Evolutionary conservation across 2,113 vertebrate species (phyloP).

Genomic region (Zapornia atra): DNA sequence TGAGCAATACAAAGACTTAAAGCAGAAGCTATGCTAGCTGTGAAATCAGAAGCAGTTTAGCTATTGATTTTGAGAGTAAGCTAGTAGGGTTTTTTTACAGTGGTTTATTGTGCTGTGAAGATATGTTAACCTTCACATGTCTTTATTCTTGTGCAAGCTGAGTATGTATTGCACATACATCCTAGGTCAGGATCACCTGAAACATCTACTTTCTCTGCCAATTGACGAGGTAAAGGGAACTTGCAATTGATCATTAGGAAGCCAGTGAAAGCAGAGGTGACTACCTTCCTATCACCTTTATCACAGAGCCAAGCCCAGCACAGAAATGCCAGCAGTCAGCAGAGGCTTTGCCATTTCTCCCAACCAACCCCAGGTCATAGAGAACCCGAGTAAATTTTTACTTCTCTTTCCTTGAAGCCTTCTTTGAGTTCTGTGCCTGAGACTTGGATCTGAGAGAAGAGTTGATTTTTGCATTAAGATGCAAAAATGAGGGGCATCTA

Average conservation of each 20-base stretch:
- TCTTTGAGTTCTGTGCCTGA: background rate
- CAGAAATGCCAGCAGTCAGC: background rate
- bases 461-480: background rate
- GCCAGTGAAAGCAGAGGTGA: background rate
- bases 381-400: background rate
- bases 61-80: background rate
- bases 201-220: background rate
- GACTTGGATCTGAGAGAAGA: background rate
- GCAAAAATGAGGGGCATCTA: background rate
- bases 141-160: background rate
- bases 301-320: background rate
- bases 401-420: background rate
- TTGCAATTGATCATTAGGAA: background rate
- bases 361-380: background rate
- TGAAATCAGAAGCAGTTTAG: background rate
- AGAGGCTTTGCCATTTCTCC: background rate
- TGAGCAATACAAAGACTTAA: background rate
- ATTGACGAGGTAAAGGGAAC: accelerated
- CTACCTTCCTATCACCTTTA: background rate
- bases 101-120: background rate
- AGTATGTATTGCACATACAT: background rate
- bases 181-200: background rate
- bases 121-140: background rate
- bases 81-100: background rate
- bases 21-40: background rate